A percentile compares a stretch with the other conserved stretches of the same genome.
Conservation (phyloP, 2,113 vertebrate species). For the Stegostoma tigrinum region DNA sequence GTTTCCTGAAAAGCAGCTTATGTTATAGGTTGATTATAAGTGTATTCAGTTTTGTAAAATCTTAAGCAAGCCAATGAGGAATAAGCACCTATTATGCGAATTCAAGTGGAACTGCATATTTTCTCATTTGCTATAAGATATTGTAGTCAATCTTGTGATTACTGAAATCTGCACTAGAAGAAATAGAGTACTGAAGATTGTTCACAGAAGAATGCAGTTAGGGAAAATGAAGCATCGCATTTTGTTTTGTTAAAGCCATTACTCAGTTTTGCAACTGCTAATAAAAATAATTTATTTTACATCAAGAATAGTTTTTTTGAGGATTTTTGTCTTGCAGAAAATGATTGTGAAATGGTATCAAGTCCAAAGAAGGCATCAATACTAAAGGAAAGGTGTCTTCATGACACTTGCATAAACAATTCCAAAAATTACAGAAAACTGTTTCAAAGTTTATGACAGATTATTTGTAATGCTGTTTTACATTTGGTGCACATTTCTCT, state of each 20-base stretch:
- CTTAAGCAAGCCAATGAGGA: background rate
- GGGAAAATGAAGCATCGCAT: background rate
- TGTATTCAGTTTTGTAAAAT: background rate
- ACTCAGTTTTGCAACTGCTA: background rate
- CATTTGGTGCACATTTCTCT: background rate
- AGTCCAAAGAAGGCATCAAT: background rate
- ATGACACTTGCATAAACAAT: background rate
- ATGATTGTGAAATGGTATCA: background rate
- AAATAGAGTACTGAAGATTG: background rate
- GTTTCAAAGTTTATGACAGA: conserved; percentile 5
- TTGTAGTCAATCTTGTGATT: background rate
- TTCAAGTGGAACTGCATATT: background rate
- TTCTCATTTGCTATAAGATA: background rate
- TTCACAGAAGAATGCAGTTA: background rate
- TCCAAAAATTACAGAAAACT: background rate
- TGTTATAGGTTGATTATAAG: background rate
- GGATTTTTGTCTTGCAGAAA: background rate
- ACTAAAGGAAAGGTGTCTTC: background rate
- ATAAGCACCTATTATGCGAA: background rate
- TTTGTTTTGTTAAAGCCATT: background rate
- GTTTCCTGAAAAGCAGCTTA: background rate
- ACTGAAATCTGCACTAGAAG: background rate
- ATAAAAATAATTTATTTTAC: background rate
- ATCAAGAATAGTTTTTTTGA: background rate
- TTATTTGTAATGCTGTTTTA: background rate